Evolutionary conservation across 2,113 vertebrate genomes (phyloP).

Genomic region (Ursus arctos): DNA sequence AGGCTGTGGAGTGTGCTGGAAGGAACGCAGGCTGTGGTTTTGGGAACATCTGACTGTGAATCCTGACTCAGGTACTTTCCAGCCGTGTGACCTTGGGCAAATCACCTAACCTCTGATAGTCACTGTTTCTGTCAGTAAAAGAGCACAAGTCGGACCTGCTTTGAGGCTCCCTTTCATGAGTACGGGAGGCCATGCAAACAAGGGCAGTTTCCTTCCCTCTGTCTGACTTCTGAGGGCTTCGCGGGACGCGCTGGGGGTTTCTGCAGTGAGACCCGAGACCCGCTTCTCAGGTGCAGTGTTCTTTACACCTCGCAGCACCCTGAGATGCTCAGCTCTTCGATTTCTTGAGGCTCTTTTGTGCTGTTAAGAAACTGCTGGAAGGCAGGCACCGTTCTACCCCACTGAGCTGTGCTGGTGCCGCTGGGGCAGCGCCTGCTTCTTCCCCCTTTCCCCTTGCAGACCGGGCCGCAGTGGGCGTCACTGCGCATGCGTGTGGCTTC

Average conservation of each 20-base stretch:
- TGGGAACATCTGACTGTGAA: not conserved
- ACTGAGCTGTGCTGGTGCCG: slow-evolving; percentile 16
- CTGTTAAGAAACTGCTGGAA: slow-evolving; percentile 7
- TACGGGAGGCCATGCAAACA: not conserved
- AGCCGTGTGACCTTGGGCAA: not conserved
- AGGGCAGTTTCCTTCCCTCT: not conserved
- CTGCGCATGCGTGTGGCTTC: not conserved
- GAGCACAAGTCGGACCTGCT: not conserved
- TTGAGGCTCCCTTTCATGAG: not conserved
- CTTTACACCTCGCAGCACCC: not conserved
- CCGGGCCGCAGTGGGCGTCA: slow-evolving; percentile 41
- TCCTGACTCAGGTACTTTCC: not conserved
- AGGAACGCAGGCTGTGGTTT: not conserved
- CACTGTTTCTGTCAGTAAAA: not conserved
- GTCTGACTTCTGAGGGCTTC: not conserved
- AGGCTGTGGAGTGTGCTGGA: not conserved
- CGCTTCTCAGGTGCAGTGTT: not conserved
- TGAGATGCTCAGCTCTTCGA: not conserved
- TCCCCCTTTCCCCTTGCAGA: not conserved
- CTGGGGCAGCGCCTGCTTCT: not conserved
- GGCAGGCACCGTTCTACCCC: not conserved
- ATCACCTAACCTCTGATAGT: not conserved
- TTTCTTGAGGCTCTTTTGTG: not conserved
- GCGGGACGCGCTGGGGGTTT: not conserved
- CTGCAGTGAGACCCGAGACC: not conserved